Evolutionary conservation across 2,888 invertebrate genomes (phyloP), one percentile per base, ranked within the genome.

Genomic region (Hydraecia micacea): DNA sequence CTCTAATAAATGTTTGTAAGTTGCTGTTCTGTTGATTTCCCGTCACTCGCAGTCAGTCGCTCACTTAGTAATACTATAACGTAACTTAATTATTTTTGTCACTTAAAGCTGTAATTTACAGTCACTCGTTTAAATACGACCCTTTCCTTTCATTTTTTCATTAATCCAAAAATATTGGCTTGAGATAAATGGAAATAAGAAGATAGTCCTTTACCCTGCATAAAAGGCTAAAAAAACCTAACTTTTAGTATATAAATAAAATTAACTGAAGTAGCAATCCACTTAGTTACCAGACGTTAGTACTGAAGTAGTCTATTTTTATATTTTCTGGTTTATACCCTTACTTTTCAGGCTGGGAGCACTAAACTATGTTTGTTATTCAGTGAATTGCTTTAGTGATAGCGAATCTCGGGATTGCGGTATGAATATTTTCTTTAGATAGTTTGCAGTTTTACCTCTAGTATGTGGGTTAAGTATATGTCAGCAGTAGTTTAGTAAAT

Each of bases 331-430:
- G 52, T 83, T 73, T 80, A 73, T 75, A 21, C 65, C 58, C 63
- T 66, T 60, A 52, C 36, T 32, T 71, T 71, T n/a, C 63, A 28
- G n/a, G 6, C 4, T 71, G 52, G 32, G 6, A 75, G 63, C 46
- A 69, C 71, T 80, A 75, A 72, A 75, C 58, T 39, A 39, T 32
- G 36, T 81, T 62, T 67, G 74, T 75, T 66, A 84, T 86, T 86
- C 69, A 83, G 63, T 39, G 69, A 39, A 75, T 75, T 86, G 83
- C 73, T 82, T 84, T 71, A 73, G 86, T 75, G 58, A 78, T 75
- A 70, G 79, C 25, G 25, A 83, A 83, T 73, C 70, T 60, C 58
- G 66, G 60, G 75, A 75, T 86, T 86, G 69, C 66, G 60, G 73
- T 58, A 66, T 83, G 32, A 83, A 82, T 84, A 83, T 82, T 75